phyloP scores from a whole-genome alignment of 2,113 vertebrate species.

The Hydropotes inermis region DNA sequence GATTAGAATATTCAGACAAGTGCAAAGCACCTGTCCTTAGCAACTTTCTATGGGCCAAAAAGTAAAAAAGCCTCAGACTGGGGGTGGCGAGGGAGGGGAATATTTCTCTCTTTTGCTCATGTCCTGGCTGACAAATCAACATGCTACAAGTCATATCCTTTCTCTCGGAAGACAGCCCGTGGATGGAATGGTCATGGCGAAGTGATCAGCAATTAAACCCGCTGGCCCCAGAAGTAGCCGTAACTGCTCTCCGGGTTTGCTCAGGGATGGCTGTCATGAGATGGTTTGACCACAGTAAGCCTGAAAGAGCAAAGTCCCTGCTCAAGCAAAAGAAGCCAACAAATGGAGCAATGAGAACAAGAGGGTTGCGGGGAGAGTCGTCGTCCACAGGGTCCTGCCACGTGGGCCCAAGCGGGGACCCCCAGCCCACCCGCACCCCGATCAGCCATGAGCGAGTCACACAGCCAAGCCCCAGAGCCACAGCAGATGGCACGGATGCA shows the following conservation, averaged over 20 bases:
- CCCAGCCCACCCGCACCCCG: conserved; percentile 51
- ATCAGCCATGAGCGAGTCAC: conserved; percentile 74
- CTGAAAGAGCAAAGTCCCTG: conserved; percentile 73
- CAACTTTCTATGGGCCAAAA: background rate
- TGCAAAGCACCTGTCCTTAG: background rate
- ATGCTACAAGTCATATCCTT: conserved; percentile 32
- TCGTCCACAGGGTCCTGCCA: conserved; percentile 56
- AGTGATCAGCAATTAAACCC: background rate
- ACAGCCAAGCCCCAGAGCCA: conserved; percentile 81
- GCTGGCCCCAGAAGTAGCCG: conserved; percentile 47
- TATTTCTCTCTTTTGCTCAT: background rate
- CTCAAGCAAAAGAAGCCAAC: conserved; percentile 73
- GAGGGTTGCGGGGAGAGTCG: background rate
- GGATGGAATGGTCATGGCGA: background rate
- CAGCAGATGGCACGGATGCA: conserved; percentile 76
- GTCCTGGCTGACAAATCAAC: conserved; percentile 12
- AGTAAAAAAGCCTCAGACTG: background rate
- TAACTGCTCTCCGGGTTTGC: conserved; percentile 45
- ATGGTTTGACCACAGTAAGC: conserved; percentile 58
- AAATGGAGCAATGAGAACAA: conserved; percentile 58
- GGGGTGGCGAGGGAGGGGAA: fast-evolving
- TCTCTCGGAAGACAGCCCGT: background rate
- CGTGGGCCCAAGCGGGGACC: conserved; percentile 75
- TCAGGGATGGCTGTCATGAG: background rate
- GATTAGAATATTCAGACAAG: background rate